Conservation (phyloP, 2,797 vertebrate species). For the Gambelia wislizenii region DNA sequence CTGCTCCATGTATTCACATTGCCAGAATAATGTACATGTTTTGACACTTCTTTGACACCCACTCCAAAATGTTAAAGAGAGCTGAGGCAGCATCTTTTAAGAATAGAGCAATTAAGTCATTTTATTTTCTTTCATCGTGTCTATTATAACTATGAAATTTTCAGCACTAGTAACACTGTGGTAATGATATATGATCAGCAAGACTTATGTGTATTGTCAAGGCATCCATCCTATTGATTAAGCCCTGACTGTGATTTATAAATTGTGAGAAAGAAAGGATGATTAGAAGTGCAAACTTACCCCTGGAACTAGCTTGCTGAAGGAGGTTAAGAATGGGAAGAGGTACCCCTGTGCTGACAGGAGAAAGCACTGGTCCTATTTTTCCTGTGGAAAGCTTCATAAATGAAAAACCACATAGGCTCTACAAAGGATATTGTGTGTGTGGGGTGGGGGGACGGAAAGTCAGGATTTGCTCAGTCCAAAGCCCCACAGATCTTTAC, state of each 20-base stretch:
- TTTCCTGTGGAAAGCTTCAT: too few relatives aligned
- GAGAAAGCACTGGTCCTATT: too few relatives aligned
- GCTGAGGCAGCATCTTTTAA: background rate
- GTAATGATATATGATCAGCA: background rate
- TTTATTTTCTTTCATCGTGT: background rate
- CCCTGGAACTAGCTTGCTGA: too few relatives aligned
- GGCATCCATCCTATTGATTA: background rate
- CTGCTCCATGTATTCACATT: background rate
- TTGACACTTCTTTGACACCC: background rate
- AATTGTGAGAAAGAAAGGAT: background rate
- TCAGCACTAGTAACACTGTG: background rate
- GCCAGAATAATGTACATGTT: background rate
- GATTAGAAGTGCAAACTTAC: too few relatives aligned
- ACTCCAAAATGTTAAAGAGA: background rate
- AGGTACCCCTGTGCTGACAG: too few relatives aligned
- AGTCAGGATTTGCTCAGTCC: too few relatives aligned
- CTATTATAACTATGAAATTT: background rate
- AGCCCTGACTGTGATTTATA: background rate
- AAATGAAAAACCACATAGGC: too few relatives aligned
- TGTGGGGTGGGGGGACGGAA: too few relatives aligned
- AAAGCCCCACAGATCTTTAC: too few relatives aligned
- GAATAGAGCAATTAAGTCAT: background rate
- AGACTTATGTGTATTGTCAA: background rate
- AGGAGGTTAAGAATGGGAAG: too few relatives aligned
- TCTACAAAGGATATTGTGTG: too few relatives aligned